Base-by-base conservation (phyloP, 2,888 invertebrate genomes). In the Archaeoteleia sp. region DNA sequence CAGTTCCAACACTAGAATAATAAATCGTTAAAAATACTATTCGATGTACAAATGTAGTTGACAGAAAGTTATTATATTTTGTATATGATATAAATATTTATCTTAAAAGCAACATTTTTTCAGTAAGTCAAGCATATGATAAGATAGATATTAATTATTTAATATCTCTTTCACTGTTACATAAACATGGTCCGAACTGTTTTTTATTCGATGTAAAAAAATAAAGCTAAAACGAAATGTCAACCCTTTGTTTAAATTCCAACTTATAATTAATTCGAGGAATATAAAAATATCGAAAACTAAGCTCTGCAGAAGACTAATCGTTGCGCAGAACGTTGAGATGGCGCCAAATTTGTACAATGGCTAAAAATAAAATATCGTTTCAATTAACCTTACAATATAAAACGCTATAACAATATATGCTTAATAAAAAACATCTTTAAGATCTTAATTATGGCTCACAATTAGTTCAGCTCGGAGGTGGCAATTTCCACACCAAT, bases 401-500 rank as follows among this genome's bases (percentile, higher is more conserved):
- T n/a, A n/a, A n/a, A n/a, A n/a, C n/a, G n/a, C n/a, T n/a, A n/a
- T n/a, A n/a, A n/a, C n/a, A n/a, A n/a, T n/a, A n/a, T n/a, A n/a
- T n/a, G n/a, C n/a, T n/a, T n/a, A n/a, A n/a, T n/a, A n/a, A n/a
- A n/a, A n/a, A n/a, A n/a, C n/a, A n/a, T n/a, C n/a, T n/a, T n/a
- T n/a, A n/a, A n/a, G n/a, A n/a, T n/a, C n/a, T n/a, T 27, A 37
- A 13, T 49, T 43, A 12, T 14, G 15, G 2, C 4, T 35, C 14
- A 8, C 35, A 13, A 10, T 29, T 12, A 30, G 7, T 34, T 72
- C 72, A 78, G 68, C 75, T 80, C 8, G 75, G 71, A 9, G 78
- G 74, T 30, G 82, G 75, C 53, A 84, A 66, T 8, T 77, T 78
- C 81, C 84, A 82, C 1, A 70, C 67, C 6, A 77, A 35, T n/a